Conservation (phyloP, 2,797 vertebrate genomes). For the Oreochromis grahami region DNA sequence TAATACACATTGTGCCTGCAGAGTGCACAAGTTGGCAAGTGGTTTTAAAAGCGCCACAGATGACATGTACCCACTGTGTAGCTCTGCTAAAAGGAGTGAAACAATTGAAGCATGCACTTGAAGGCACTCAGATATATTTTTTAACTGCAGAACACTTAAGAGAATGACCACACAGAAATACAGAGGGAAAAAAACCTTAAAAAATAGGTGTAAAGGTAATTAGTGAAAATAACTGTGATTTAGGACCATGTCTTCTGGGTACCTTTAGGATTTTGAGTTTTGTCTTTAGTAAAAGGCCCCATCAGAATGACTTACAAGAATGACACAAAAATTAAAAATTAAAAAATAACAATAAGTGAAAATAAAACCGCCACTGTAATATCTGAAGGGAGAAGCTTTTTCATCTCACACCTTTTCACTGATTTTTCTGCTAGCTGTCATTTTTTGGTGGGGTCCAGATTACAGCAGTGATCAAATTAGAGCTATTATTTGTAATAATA, state of each 20-base stretch:
- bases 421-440: neutral
- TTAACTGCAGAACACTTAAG: neutral
- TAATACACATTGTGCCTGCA: neutral
- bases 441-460: neutral
- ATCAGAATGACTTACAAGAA: neutral
- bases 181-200: neutral
- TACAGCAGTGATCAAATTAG: neutral
- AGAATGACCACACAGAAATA: neutral
- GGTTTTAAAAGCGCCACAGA: conserved; percentile 36
- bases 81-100: conserved; percentile 12
- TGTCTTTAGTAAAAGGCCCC: neutral
- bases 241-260: neutral
- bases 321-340: neutral
- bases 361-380: neutral
- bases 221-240: neutral
- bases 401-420: neutral
- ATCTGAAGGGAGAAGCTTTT: neutral
- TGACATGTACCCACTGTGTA: conserved; percentile 4
- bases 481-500: neutral
- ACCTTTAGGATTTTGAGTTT: neutral
- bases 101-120: conserved; percentile 30
- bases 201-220: neutral
- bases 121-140: conserved; percentile 12
- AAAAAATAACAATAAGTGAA: neutral
- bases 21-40: conserved; percentile 22